phyloP scores from a whole-genome alignment of 2,888 invertebrate genomes.

The Magallana nippona region DNA sequence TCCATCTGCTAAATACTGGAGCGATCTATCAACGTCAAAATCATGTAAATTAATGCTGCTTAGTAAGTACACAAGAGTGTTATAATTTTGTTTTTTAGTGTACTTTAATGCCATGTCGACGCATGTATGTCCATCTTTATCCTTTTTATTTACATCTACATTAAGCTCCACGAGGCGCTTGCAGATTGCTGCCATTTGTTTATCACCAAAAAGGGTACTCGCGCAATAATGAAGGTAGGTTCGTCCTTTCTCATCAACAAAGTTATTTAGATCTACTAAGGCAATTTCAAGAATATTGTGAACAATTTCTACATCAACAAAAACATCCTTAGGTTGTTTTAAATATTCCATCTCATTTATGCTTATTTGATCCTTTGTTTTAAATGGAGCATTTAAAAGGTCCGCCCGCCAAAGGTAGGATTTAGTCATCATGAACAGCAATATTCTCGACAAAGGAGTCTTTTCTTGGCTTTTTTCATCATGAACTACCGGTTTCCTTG shows the following conservation, averaged over 20 bases:
- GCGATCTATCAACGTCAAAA: background rate
- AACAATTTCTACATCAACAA: background rate
- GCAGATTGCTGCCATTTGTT: background rate
- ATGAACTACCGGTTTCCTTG: background rate
- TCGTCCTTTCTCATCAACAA: background rate
- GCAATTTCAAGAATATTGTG: background rate
- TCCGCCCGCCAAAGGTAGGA: background rate
- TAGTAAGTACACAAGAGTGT: background rate
- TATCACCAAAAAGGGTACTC: background rate
- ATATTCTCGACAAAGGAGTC: background rate
- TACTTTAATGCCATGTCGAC: constrained; percentile 2
- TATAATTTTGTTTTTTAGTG: background rate
- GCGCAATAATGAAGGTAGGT: constrained; percentile 15
- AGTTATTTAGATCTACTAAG: background rate
- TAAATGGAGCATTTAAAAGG: background rate
- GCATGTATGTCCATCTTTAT: constrained; percentile 11
- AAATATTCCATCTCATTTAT: no score
- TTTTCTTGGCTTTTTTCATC: background rate
- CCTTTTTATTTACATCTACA: background rate
- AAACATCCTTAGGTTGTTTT: background rate
- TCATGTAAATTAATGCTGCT: background rate
- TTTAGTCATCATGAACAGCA: background rate
- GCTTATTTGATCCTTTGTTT: background rate
- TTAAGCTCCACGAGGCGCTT: background rate
- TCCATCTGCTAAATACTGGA: background rate